Conservation (phyloP, 53 echinoderm and acorn worm genomes). For the Astropecten irregularis region DNA sequence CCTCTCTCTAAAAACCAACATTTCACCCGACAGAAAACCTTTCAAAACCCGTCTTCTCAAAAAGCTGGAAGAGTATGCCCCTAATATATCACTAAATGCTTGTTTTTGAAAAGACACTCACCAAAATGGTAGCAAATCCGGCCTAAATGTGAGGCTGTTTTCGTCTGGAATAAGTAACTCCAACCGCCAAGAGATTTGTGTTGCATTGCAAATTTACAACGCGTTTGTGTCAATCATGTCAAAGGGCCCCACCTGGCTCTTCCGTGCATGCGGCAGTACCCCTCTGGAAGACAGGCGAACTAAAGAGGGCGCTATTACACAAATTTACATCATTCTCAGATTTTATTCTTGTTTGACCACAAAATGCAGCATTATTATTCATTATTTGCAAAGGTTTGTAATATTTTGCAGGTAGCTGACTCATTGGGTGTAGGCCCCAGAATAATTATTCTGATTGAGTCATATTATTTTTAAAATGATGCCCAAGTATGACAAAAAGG, state of each 20-base stretch:
- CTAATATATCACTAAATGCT: too few species aligned
- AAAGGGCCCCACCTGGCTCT: conserved; percentile 49
- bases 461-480: too few species aligned
- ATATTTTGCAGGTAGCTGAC: too few species aligned
- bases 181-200: background rate
- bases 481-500: too few species aligned
- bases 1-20: background rate
- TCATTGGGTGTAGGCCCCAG: too few species aligned
- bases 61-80: background rate
- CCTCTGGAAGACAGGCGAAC: too few species aligned
- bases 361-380: too few species aligned
- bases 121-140: conserved; percentile 25
- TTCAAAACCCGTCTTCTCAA: background rate
- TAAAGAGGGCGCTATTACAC: too few species aligned
- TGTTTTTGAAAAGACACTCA: conserved; percentile 30
- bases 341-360: too few species aligned
- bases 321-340: too few species aligned
- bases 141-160: background rate
- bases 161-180: background rate
- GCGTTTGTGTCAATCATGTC: conserved; percentile 40
- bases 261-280: background rate
- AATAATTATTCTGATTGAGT: too few species aligned
- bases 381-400: too few species aligned
- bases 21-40: background rate
- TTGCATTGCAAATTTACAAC: background rate